phyloP scores from a whole-genome alignment of 2,888 invertebrate genomes.

The Chironomus riparius region DNA sequence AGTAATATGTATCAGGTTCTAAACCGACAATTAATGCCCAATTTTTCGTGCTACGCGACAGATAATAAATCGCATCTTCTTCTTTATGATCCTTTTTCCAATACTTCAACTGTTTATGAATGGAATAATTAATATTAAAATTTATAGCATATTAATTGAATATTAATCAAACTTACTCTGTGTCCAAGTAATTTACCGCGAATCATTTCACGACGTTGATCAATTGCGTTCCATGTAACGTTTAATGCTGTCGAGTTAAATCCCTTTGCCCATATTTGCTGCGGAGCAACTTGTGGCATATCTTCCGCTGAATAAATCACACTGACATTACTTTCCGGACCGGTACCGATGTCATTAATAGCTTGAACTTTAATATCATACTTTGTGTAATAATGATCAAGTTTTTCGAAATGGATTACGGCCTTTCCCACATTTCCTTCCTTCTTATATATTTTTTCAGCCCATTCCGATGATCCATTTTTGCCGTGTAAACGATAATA shows the following conservation, averaged over 20 bases:
- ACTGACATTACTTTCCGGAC: conserved; percentile 68
- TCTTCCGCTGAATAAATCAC: conserved; percentile 81
- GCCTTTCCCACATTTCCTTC: conserved; percentile 70
- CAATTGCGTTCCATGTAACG: conserved; percentile 83
- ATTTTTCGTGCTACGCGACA: conserved; percentile 72
- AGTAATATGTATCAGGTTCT: conserved; percentile 86
- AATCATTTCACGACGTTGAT: conserved; percentile 71
- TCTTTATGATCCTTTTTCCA: conserved; percentile 71
- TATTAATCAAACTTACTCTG: conserved; percentile 48
- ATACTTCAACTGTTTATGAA: conserved; percentile 62
- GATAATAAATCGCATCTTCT: conserved; percentile 70
- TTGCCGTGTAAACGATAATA: conserved; percentile 70
- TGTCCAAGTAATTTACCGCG: conserved; percentile 88
- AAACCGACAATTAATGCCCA: conserved; percentile 90
- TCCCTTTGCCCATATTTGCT: conserved; percentile 64
- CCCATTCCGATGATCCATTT: conserved; percentile 64
- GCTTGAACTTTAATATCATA: conserved; percentile 82
- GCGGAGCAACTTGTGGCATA: conserved; percentile 86
- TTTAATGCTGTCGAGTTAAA: conserved; percentile 89
- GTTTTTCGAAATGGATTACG: conserved; percentile 61
- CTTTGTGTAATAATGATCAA: conserved; percentile 67
- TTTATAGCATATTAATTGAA: neutral
- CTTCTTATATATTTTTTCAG: conserved; percentile 51
- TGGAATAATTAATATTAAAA: conserved; percentile 16
- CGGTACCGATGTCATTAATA: conserved; percentile 68